Evolutionary conservation across 2,888 invertebrate species (phyloP).

Genomic region (Celastrina argiolus): DNA sequence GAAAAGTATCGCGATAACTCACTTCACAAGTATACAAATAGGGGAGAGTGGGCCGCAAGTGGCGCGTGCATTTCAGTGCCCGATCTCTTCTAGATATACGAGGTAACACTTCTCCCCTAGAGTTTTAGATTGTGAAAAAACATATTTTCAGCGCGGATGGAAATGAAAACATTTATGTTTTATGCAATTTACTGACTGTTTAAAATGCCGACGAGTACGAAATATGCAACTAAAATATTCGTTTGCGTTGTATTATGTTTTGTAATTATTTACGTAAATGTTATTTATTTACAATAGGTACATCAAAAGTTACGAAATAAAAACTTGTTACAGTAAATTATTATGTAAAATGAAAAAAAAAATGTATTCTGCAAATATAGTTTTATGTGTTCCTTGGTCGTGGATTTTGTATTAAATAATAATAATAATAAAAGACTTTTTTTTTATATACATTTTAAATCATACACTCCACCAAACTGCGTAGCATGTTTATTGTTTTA

Average conservation of each 20-base stretch:
- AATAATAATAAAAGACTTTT: too few relatives aligned
- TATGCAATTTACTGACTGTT: constrained; percentile 7
- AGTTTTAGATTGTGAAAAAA: neutral
- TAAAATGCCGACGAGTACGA: neutral
- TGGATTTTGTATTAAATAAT: too few relatives aligned
- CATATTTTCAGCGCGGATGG: neutral
- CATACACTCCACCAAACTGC: too few relatives aligned
- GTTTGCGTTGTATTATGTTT: neutral
- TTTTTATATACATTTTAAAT: too few relatives aligned
- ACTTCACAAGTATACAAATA: constrained; percentile 18
- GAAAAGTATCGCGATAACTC: neutral
- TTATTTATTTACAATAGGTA: too few relatives aligned
- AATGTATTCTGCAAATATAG: too few relatives aligned
- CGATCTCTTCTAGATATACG: constrained; percentile 25
- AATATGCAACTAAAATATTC: neutral
- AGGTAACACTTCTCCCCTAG: constrained; percentile 5
- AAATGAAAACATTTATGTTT: constrained; percentile 12
- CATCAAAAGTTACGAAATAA: too few relatives aligned
- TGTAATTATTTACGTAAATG: too few relatives aligned
- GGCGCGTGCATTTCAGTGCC: constrained; percentile 26
- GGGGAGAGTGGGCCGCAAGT: constrained; percentile 16
- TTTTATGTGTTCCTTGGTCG: too few relatives aligned
- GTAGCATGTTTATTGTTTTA: too few relatives aligned
- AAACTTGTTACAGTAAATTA: too few relatives aligned
- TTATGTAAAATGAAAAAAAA: too few relatives aligned